Conservation (phyloP, 2,113 vertebrate species). For the Ochotona princeps region DNA sequence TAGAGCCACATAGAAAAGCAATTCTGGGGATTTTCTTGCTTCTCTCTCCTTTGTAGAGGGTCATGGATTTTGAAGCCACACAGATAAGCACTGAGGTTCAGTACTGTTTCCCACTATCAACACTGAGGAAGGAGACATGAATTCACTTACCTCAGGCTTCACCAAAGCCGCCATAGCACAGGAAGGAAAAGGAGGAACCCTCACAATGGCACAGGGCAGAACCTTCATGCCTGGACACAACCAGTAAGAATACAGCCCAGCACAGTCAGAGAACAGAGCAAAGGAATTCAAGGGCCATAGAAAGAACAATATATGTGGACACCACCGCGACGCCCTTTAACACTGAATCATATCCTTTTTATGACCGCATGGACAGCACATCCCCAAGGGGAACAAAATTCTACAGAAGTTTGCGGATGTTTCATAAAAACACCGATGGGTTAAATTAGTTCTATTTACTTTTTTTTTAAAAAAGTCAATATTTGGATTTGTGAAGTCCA, state of each 20-base stretch:
- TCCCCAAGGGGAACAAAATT: not conserved
- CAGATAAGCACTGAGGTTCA: not conserved
- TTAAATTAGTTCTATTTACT: constrained; percentile 59
- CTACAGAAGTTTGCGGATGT: constrained; percentile 43
- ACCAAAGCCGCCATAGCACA: not conserved
- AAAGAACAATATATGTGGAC: not conserved
- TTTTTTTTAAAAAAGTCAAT: constrained; percentile 60
- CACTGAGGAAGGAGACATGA: not conserved
- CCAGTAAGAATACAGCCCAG: not conserved
- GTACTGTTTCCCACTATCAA: not conserved
- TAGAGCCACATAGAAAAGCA: not conserved
- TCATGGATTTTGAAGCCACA: not conserved
- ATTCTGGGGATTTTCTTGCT: not conserved
- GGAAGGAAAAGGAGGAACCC: not conserved
- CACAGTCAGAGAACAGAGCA: not conserved
- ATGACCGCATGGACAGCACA: not conserved
- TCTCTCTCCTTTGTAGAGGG: not conserved
- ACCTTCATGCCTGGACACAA: not conserved
- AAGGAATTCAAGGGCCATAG: not conserved
- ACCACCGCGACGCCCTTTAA: fast-evolving
- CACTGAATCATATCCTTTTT: not conserved
- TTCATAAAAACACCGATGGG: constrained; percentile 40
- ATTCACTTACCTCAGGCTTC: not conserved
- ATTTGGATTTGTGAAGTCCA: constrained; percentile 71
- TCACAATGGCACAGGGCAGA: not conserved